Evolutionary conservation across 2,113 vertebrate species (phyloP), one percentile per base, ranked within the genome.

Genomic region (Elachura formosa): DNA sequence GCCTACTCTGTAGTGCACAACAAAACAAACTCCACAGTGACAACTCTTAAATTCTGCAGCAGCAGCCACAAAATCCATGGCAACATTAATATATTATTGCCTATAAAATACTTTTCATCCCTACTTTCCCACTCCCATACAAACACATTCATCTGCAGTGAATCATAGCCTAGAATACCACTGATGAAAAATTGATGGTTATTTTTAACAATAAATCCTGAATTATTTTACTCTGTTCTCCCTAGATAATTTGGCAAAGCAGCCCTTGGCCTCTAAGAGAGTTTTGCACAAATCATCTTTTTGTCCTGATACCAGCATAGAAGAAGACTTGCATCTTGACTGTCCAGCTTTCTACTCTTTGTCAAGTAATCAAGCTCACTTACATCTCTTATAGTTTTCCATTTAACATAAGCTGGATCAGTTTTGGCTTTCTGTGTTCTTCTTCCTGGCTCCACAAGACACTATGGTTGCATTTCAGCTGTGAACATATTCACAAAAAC

Each of bases 11-110:
- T 61, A 93, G 80, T n/a, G 56, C 40, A 49, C n/a, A 84, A 54
- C 64, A 56, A 36, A 72, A 48, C 71, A 68, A 87, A 94, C 38
- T 79, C 89, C 84, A 82, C 46, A 58, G 77, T 0, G 81, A 93
- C 71, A 93, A 79, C 54, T 78, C 89, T 78, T 72, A 76, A 73
- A 91, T 91, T 91, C 74, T 84, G 69, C 12, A 4, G 64, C 48
- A 92, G 52, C n/a, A 89, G 51, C 71, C 58, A 90, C 69, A 79
- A 96, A 94, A 84, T 92, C 91, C 87, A 95, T 91, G 49, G 95
- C 84, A 96, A 94, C 87, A 84, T 87, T 93, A 95, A 94, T 91
- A 92, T 75, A 66, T 92, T 87, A 89, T 84, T 90, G 54, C 87
- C 66, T 87, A 49, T 84, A 93, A 90, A 94, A 94, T 72, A 87